Base-by-base conservation (phyloP, 2,113 vertebrate species). In the Bombycilla garrulus region DNA sequence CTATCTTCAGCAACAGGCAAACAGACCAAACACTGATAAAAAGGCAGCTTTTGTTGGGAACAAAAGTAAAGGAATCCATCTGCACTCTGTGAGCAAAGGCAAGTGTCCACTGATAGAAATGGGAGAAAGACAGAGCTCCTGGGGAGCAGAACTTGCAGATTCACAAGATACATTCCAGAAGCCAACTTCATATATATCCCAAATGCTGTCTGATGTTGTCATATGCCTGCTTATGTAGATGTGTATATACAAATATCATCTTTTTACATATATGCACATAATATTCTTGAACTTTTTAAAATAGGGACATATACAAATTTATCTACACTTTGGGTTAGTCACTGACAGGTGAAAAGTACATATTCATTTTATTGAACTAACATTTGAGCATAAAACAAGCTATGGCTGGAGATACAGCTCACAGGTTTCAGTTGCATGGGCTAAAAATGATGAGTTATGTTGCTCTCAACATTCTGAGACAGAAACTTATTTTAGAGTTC, bases 401-500 rank as follows among this genome's bases (percentile, higher is more conserved):
- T 51, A 24, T 21, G 31, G 48, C 29, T 25, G 21, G 12, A 90
- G 25, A 62, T 58, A 36, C 16, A 47, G 65, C 29, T 78, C 38
- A 48, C 50, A 78, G 36, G 42, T 31, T 44, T 58, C 29, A 73
- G 56, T 0, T 62, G 22, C 26, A 56, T 15, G 31, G 40, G 15
- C 23, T 60, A 60, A 78, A 82, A 86, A 47, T n/a, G 3, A 89
- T 42, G 31, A 53, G 89, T 35, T 50, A 56, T 11, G 9, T n/a
- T 71, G 36, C 18, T 72, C 19, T 92, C 70, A 91, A 66, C 19
- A 29, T 64, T 91, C 29, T 3, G 2, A 40, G 29, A 45, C 26
- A 91, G 56, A 84, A 67, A 53, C 21, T 91, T 84, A 47, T 12
- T 60, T 84, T 36, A 80, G 53, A 90, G 65, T 64, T 81, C 79